A percentile compares a stretch with the other conserved stretches of the same genome.
phyloP scores from a whole-genome alignment of 1,140 invertebrate species.

The Cryptotermes secundus region DNA sequence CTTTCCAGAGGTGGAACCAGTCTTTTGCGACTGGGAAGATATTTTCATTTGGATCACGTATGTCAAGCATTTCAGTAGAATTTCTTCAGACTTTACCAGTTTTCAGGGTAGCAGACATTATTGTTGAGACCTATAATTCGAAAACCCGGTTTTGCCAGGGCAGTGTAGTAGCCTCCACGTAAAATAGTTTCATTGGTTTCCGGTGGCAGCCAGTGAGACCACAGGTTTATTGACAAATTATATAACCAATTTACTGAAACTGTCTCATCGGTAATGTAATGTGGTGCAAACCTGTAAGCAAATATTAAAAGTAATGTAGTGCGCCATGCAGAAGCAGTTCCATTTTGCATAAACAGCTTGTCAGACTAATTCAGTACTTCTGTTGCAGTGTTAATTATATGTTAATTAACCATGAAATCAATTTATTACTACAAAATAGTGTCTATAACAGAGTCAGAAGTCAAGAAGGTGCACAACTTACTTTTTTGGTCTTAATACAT shows the following conservation, averaged over 20 bases:
- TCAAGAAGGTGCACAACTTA: no score
- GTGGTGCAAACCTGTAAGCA: constrained; percentile 56
- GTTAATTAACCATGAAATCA: no score
- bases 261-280: constrained; percentile 48
- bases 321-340: no score
- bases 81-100: constrained; percentile 58
- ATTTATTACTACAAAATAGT: no score
- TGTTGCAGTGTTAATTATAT: no score
- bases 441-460: no score
- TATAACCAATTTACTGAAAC: constrained; percentile 69
- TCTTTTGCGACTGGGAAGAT: no score
- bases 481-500: no score
- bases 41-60: constrained; percentile 19
- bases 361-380: no score
- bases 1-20: no score
- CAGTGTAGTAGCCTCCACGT: constrained; percentile 70
- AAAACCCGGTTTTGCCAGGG: constrained; percentile 60
- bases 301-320: neutral
- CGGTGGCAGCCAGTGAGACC: constrained; percentile 63
- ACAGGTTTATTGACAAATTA: constrained; percentile 60
- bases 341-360: no score
- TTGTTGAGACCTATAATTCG: constrained; percentile 73
- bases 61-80: neutral
- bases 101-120: constrained; percentile 69
- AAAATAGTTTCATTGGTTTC: constrained; percentile 61